Percentiles rank a stretch among this genome's conserved stretches.
These are phyloP conservation scores for Ascidia mentula DNA, from an alignment of 23 tunicate genomes.

Conservation along the genomic window DNA sequence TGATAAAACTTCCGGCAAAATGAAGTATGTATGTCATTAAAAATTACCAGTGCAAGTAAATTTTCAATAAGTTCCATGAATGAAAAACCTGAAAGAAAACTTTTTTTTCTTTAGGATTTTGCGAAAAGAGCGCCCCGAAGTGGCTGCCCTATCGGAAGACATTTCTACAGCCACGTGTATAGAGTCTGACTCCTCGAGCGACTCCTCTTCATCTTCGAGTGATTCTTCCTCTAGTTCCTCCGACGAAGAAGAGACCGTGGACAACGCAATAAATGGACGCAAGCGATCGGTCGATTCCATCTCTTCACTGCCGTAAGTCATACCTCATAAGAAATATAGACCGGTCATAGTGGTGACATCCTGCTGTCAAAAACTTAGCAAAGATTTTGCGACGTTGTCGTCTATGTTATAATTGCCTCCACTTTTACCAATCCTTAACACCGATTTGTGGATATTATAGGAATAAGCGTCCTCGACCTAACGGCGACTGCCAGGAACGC, in stretches of 20 bases:
- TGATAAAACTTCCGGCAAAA: no score
- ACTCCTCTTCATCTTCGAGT: constrained; percentile 62
- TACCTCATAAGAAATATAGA: no score
- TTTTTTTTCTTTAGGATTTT: constrained; percentile 25
- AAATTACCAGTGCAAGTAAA: no score
- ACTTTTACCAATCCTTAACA: no score
- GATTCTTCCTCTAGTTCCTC: constrained; percentile 71
- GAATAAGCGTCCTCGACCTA: not conserved
- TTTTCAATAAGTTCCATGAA: no score
- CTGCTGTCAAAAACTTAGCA: no score
- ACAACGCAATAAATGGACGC: not conserved
- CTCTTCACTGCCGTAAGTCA: not conserved
- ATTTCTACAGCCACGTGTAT: constrained; percentile 17
- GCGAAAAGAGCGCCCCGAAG: constrained; percentile 94
- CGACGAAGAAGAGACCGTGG: constrained; percentile 37
- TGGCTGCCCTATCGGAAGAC: constrained; percentile 68
- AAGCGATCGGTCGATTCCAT: constrained; percentile 2
- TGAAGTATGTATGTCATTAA: no score
- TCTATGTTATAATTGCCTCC: no score
- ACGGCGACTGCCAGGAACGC: not conserved
- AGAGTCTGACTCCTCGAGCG: constrained; percentile 70
- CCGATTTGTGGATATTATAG: not conserved
- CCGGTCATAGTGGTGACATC: no score
- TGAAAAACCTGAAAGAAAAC: no score
- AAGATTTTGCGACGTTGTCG: no score